Evolutionary conservation across 1,140 invertebrate genomes (phyloP).

Genomic region (Artemia franciscana): DNA sequence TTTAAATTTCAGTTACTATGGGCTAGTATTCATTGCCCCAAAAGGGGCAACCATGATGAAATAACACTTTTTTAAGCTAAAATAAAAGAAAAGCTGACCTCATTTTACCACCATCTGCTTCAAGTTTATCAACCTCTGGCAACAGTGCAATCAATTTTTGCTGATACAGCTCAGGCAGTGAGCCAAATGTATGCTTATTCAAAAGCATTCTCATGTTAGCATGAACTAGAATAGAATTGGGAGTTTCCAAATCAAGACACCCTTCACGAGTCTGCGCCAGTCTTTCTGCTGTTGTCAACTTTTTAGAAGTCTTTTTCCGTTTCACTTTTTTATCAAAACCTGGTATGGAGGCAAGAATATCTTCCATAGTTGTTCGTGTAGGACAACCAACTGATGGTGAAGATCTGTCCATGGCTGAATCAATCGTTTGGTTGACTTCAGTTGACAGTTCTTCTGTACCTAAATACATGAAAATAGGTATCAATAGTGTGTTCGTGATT

Average conservation of each 20-base stretch:
- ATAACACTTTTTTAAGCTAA: no score
- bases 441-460: no score
- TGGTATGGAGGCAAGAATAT: slow-evolving; percentile 65
- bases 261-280: slow-evolving; percentile 76
- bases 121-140: slow-evolving; percentile 57
- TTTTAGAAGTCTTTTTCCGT: slow-evolving; percentile 46
- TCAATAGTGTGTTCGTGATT: no score
- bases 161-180: slow-evolving; percentile 67
- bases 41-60: no score
- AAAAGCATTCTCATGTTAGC: slow-evolving; percentile 67
- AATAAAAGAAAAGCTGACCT: no score
- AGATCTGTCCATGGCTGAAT: no score
- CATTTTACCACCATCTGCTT: slow-evolving; percentile 21
- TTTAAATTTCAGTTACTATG: no score
- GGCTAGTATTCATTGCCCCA: no score
- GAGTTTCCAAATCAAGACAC: slow-evolving; percentile 80
- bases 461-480: no score
- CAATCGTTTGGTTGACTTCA: no score
- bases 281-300: slow-evolving; percentile 67
- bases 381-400: slow-evolving; percentile 1
- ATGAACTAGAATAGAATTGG: slow-evolving; percentile 82
- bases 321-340: slow-evolving; percentile 58
- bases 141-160: slow-evolving; percentile 71
- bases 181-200: slow-evolving; percentile 62
- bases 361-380: slow-evolving; percentile 36